Evolutionary conservation across 2,888 invertebrate genomes (phyloP).

Genomic region (Cheilosia scutellata): DNA sequence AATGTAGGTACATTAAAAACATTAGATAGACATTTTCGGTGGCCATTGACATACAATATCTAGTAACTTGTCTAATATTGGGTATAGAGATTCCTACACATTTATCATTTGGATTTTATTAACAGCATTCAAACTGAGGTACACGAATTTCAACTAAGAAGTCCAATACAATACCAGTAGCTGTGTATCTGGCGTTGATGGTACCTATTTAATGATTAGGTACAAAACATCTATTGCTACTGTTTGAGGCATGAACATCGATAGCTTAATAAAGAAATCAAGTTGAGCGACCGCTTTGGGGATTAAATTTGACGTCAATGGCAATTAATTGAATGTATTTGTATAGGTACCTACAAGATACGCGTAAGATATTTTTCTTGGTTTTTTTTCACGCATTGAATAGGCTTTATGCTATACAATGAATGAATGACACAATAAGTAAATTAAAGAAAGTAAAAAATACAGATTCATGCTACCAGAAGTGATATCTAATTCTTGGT

Average conservation of each 20-base stretch:
- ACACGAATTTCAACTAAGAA: constrained; percentile 1
- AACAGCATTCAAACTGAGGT: constrained; percentile 4
- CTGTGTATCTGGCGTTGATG: constrained; percentile 22
- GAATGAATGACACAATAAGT: constrained; percentile 14
- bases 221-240: constrained; percentile 34
- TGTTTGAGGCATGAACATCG: constrained; percentile 24
- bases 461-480: constrained; percentile 31
- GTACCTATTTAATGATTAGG: constrained; percentile 16
- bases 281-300: constrained; percentile 58
- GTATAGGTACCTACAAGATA: not conserved
- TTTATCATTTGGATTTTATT: not conserved
- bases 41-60: too few relatives aligned
- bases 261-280: constrained; percentile 44
- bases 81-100: not conserved
- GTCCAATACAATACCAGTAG: constrained; percentile 42
- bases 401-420: constrained; percentile 23
- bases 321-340: constrained; percentile 55
- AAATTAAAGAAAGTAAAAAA: constrained; percentile 52
- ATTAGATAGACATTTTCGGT: too few relatives aligned
- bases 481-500: constrained; percentile 23
- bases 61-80: too few relatives aligned
- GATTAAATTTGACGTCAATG: constrained; percentile 58
- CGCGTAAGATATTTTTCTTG: constrained; percentile 5
- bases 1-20: too few relatives aligned
- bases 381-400: constrained; percentile 37